These are phyloP conservation scores for Imbricaverruca yamaguchii DNA, from an alignment of 2,888 invertebrate species.

Conservation along the genomic window DNA sequence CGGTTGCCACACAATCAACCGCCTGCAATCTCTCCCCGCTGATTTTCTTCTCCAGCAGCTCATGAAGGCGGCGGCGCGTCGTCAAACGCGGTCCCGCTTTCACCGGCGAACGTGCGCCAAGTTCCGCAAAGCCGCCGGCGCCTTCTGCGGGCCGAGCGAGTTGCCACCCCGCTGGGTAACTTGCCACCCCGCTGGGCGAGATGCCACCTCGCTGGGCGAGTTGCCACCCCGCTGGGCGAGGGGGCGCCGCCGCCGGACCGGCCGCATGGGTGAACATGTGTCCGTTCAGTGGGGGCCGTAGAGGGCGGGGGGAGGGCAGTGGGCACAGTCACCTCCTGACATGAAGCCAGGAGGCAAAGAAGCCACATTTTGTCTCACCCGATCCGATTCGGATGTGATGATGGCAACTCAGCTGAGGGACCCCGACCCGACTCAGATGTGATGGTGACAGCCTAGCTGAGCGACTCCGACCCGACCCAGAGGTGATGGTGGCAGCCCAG, in stretches of 20 bases:
- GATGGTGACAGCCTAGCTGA: neutral
- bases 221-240: neutral
- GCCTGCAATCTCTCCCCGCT: neutral
- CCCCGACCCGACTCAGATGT: too few relatives aligned
- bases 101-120: neutral
- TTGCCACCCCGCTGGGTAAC: too few relatives aligned
- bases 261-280: too few relatives aligned
- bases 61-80: neutral
- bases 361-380: too few relatives aligned
- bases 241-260: neutral
- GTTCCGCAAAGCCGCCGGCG: neutral
- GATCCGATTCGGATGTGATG: too few relatives aligned
- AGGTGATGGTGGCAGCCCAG: too few relatives aligned
- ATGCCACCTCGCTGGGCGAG: neutral
- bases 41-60: slow-evolving; percentile 10
- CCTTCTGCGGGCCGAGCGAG: neutral
- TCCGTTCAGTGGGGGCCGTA: too few relatives aligned
- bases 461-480: neutral
- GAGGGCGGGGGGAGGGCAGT: neutral
- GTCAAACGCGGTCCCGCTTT: neutral
- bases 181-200: neutral
- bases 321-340: neutral
- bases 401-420: too few relatives aligned
- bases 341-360: neutral
- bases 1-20: neutral